Base-by-base conservation (phyloP, 2,888 invertebrate species). In the Phragmatobia fuliginosa region DNA sequence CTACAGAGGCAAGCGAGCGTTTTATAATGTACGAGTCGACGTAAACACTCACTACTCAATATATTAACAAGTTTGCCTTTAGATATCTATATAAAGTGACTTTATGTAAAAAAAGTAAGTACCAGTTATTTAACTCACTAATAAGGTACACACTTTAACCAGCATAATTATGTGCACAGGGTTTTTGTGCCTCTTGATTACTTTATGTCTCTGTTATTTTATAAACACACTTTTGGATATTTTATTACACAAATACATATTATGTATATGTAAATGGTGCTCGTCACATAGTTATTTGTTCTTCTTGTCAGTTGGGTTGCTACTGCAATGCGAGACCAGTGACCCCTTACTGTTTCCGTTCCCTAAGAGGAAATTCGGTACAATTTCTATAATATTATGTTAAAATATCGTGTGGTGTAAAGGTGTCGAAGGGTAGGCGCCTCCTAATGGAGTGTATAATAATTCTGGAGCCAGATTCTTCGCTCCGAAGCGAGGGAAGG, bases 381-480 rank as follows among this genome's bases (percentile, higher is more conserved):
- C 21, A 41, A 45, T 45, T 7, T 41, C 5, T 7, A 16, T 25
- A 33, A n/a, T 21, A 28, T 1, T 21, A 1, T 6, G 0, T 45
- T 38, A 21, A 28, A 32, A 61, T 28, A 36, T 62, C 56, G 67
- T 41, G 16, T 16, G 7, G 25, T 59, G 8, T 59, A 68, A 59
- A 68, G 33, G 41, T 25, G 18, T 59, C 7, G 14, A 45, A 31
- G 33, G 28, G 63, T 45, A 70, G 68, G 61, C 52, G 45, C 14
- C 52, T 65, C 52, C n/a, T 76, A 79, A 73, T 74, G 70, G 77
- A 73, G 66, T 69, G 68, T 70, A 60, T 79, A 70, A 60, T 79
- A 70, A 82, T 73, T 74, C 49, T 62, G 69, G n/a, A 70, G 67
- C 36, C 45, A 68, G 62, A 62, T 36, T 32, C 32, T 18, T 62